These are phyloP conservation scores for Sebastes diploproa DNA, from an alignment of 2,797 vertebrate species.

Conservation along the genomic window DNA sequence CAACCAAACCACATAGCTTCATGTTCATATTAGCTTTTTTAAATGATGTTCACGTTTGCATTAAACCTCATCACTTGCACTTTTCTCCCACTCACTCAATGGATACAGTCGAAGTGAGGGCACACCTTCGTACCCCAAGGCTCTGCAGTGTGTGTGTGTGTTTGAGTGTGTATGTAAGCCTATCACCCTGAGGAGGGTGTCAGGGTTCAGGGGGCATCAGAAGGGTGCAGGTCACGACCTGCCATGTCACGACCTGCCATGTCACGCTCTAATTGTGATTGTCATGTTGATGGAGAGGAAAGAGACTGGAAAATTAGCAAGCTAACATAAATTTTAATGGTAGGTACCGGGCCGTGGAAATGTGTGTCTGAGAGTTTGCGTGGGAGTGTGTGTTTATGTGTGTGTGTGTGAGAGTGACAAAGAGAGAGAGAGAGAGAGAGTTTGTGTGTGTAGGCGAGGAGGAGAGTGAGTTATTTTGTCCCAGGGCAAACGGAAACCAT, in stretches of 20 bases:
- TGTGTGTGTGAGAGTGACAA: not conserved
- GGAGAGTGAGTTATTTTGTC: constrained; percentile 62
- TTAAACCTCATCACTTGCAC: constrained; percentile 6
- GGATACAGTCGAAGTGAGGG: constrained; percentile 2
- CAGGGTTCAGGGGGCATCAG: constrained; percentile 58
- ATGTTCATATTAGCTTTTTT: not conserved
- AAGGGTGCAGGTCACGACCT: constrained; percentile 67
- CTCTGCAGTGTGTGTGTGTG: not conserved
- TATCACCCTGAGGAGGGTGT: constrained; percentile 34
- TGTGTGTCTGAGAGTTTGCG: constrained; percentile 17
- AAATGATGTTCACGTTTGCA: not conserved
- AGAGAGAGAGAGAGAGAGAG: not conserved
- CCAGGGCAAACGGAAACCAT: constrained; percentile 71
- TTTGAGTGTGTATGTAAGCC: constrained; percentile 2
- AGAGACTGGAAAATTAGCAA: constrained; percentile 69
- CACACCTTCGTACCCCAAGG: not conserved
- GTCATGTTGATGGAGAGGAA: constrained; percentile 77
- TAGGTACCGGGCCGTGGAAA: constrained; percentile 18
- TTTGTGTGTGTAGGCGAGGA: constrained; percentile 19
- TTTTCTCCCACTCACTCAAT: not conserved
- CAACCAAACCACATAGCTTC: not conserved
- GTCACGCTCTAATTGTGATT: constrained; percentile 78
- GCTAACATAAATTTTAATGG: constrained; percentile 64
- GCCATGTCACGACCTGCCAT: constrained; percentile 68
- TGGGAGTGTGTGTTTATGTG: not conserved